Evolutionary conservation across 2,888 invertebrate species (phyloP), one percentile per base, ranked within the genome.

Genomic region (Dendrolimus houi): DNA sequence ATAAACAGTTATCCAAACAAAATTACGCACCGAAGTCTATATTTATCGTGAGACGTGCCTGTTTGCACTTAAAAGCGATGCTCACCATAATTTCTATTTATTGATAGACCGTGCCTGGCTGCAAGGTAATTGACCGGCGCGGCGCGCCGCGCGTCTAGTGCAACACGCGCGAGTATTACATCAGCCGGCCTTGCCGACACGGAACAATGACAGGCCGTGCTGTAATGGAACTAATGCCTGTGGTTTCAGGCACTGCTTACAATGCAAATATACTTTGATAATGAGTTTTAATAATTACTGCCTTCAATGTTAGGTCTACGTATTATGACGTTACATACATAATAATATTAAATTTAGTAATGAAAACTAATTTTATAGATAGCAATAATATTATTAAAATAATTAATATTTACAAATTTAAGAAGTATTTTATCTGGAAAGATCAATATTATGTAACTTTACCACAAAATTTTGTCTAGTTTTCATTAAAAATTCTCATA

Each of bases 141-240:
- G 71, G 67, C 81, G 88, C 87, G 88, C 88, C 81, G 60, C 66
- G 69, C 60, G 71, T 67, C 81, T 86, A 74, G 70, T 78, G 89
- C 79, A 89, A 89, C 62, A 59, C 60, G 65, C 75, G 70, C 70
- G 63, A 62, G 63, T 67, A 65, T 89, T 89, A 85, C 89, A 86
- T 88, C 89, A 89, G 85, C 81, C 74, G 71, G 69, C 87, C 87
- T 87, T 86, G 83, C 65, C 70, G 83, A 83, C 76, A 76, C 87
- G 87, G 86, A 87, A 88, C 85, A 85, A 81, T 85, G 79, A 71
- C 68, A 66, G 64, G 56, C 61, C 56, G 59, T 66, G 47, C 47
- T 47, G 67, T 68, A 68, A 65, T 69, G 61, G 61, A 65, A 67
- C 66, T 62, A 65, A 62, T 59, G 64, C n/a, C n/a, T 54, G 58